Evolutionary conservation across 2,113 vertebrate species (phyloP), one percentile per base, ranked within the genome.

Genomic region (Microtus oregoni): DNA sequence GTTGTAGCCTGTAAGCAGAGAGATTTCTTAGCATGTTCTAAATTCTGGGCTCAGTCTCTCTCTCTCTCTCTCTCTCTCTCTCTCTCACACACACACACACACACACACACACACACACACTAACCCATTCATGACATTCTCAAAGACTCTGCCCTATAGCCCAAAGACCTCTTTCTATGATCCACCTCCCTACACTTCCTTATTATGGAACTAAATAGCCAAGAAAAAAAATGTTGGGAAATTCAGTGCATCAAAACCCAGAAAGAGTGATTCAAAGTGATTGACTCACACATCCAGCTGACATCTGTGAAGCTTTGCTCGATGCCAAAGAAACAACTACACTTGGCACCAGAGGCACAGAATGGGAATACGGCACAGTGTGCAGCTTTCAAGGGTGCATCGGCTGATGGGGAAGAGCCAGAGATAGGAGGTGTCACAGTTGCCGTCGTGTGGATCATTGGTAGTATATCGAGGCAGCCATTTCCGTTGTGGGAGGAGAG

Each of bases 211-310:
- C 76, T 61, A 35, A 92, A 72, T 86, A 87, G 82, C 58, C 28
- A 35, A 55, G 44, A 82, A 73, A 78, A 50, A 58, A 68, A 94
- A 91, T 70, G 41, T 41, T 92, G 83, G 76, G 22, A 75, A 97
- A 75, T 17, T 65, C 67, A n/a, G 12, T 86, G 35, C 70, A 79
- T 55, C 72, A 90, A 85, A 68, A 91, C 81, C 63, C 2, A 55
- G n/a, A 50, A 92, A 89, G 82, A 76, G 7, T 79, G 30, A 63
- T 22, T 90, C 24, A 8, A 24, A 8, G 2, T 63, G 61, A 76
- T 44, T 65, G 65, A 92, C 32, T 68, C 52, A 41, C 15, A 63
- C 17, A 38, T 22, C 86, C 41, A 63, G 68, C 55, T 30, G 41
- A 73, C 22, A 73, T 94, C 26, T 55, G 15, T 41, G 30, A 32